Base-by-base conservation (phyloP, 2,888 invertebrate genomes). In the Xestobium rufovillosum region DNA sequence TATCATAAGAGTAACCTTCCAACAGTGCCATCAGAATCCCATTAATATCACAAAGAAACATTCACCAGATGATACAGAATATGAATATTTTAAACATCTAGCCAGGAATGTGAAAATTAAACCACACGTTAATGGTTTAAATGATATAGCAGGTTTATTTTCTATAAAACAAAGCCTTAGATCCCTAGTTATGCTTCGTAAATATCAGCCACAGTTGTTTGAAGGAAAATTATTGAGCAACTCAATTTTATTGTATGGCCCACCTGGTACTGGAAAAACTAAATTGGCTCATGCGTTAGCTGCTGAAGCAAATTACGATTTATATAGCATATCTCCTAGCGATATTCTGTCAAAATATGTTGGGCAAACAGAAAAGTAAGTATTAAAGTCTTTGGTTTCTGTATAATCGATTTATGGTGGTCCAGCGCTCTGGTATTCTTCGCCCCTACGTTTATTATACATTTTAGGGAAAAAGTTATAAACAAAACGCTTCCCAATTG, bases 351-450 rank as follows among this genome's bases (percentile, higher is more conserved):
- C 74, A 3, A 58, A 65, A 30, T 73, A 68, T 61, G 62, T 73
- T 6, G 76, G 76, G 26, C 68, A 73, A 54, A 71, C 72, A 34
- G 76, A 76, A 57, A 73, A 72, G 75, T 74, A 55, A 52, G 55
- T 39, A 29, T 16, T 3, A 31, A n/a, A n/a, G n/a, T n/a, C n/a
- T n/a, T n/a, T n/a, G n/a, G n/a, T n/a, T n/a, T n/a, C n/a, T n/a
- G n/a, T n/a, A n/a, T n/a, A n/a, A n/a, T n/a, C n/a, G n/a, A n/a
- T n/a, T n/a, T n/a, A n/a, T n/a, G n/a, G n/a, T n/a, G n/a, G n/a
- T n/a, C n/a, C n/a, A n/a, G n/a, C n/a, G n/a, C n/a, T n/a, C n/a
- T n/a, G n/a, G n/a, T n/a, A n/a, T n/a, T n/a, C n/a, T n/a, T n/a
- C n/a, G n/a, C n/a, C n/a, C n/a, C n/a, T n/a, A n/a, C n/a, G n/a